These are phyloP conservation scores for Hirtodrosophila cameraria DNA, from an alignment of 2,888 invertebrate genomes.

Conservation along the genomic window DNA sequence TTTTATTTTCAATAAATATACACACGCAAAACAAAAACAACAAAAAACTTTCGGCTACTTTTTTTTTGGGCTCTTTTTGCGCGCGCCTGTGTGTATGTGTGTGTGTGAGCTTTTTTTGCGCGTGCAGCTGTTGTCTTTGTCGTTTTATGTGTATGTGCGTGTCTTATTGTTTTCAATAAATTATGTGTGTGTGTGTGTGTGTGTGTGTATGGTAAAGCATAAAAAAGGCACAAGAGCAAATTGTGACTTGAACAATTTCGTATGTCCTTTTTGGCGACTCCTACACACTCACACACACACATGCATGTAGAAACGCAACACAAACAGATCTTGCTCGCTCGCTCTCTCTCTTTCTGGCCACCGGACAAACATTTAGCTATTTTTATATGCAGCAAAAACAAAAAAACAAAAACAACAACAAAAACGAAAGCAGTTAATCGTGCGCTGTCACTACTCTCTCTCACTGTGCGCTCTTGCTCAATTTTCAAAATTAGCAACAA, in stretches of 20 bases:
- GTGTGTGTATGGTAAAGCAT: slow-evolving; percentile 20
- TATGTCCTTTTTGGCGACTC: slow-evolving; percentile 42
- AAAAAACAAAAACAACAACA: slow-evolving; percentile 12
- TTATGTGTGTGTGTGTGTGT: slow-evolving; percentile 5
- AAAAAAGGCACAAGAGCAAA: slow-evolving; percentile 21
- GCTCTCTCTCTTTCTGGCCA: neutral
- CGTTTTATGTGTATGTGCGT: slow-evolving; percentile 18
- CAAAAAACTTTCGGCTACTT: slow-evolving; percentile 28
- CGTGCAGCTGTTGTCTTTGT: slow-evolving; percentile 48
- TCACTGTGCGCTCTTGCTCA: slow-evolving; percentile 37
- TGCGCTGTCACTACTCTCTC: slow-evolving; percentile 14
- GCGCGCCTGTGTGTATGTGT: slow-evolving; percentile 14
- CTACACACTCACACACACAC: slow-evolving; percentile 22
- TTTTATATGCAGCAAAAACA: slow-evolving; percentile 48
- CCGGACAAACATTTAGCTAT: slow-evolving; percentile 49
- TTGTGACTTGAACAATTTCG: slow-evolving; percentile 17
- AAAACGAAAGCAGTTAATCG: slow-evolving; percentile 27
- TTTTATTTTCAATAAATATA: slow-evolving; percentile 5
- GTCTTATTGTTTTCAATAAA: slow-evolving; percentile 51
- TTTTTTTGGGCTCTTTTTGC: slow-evolving; percentile 29
- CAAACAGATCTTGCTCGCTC: slow-evolving; percentile 3
- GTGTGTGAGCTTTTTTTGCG: slow-evolving; percentile 42
- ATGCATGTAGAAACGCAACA: slow-evolving; percentile 2
- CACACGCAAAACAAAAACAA: slow-evolving; percentile 13
- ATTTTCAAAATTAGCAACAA: slow-evolving; percentile 72